Evolutionary conservation across 2,113 vertebrate genomes (phyloP), one percentile per base, ranked within the genome.

Genomic region (Taxidea taxus): DNA sequence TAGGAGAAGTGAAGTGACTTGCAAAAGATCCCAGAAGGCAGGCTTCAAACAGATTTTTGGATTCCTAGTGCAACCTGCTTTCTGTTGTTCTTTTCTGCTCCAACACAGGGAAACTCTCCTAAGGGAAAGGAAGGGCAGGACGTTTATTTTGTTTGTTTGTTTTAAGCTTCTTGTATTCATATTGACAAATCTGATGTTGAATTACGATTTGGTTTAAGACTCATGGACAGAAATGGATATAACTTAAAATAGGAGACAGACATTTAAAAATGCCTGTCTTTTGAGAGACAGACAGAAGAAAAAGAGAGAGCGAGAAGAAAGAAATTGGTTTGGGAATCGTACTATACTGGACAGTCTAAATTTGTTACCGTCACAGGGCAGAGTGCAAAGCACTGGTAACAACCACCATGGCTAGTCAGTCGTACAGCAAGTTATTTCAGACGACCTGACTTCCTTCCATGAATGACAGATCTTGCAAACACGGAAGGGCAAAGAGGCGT

Each of bases 141-240:
- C 4, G 25, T 3, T 56, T 54, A 6, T 18, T 23, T 51, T 60
- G 2, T 62, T 62, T 62, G 11, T 54, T 54, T 54, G 51, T 64
- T 68, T 85, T 62, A 5, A 39, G n/a, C 7, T 97, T 44, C 4
- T 29, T 44, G 25, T 54, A 90, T 83, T 94, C 49, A 92, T 70
- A 90, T 60, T 72, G 77, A 62, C 42, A 95, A 54, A n/a, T 58
- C 42, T 90, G 29, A 94, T 84, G 66, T 47, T 91, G 66, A 93
- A 54, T 77, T 88, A 20, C 20, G 87, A 62, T 68, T 60, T 83
- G 80, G 37, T 77, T 83, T 87, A 77, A 85, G 37, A 92, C 10
- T 87, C 27, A 1, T 85, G 42, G 37, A n/a, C 51, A 72, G 27
- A 91, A 90, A 78, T 83, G 18, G 39, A 49, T 82, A 4, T 64